These are phyloP conservation scores for Chalcis sispes DNA, from an alignment of 2,888 invertebrate genomes.

Conservation along the genomic window DNA sequence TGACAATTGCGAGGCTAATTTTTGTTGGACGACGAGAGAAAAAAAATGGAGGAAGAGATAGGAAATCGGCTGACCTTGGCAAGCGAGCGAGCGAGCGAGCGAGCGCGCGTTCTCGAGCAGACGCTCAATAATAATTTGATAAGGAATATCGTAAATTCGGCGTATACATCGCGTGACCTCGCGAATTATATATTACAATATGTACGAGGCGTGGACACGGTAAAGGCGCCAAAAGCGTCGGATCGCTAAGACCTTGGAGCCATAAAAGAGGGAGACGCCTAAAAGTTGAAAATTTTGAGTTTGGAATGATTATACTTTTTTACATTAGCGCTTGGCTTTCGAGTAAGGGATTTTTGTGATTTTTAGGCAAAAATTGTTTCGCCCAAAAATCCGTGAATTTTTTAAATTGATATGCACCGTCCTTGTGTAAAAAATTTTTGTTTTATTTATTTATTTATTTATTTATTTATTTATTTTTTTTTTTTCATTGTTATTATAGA, in stretches of 20 bases:
- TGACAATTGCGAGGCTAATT: neutral
- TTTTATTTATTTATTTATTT: too few relatives aligned
- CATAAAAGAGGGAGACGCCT: neutral
- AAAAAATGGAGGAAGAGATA: slow-evolving; percentile 3
- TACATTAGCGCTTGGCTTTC: too few relatives aligned
- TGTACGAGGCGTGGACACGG: neutral
- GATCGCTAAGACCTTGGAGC: slow-evolving; percentile 41
- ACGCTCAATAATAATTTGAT: slow-evolving; percentile 29
- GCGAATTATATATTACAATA: slow-evolving; percentile 17
- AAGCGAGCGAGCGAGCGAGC: too few relatives aligned
- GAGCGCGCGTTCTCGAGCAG: slow-evolving; percentile 13
- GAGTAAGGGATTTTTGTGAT: too few relatives aligned
- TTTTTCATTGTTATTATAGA: too few relatives aligned
- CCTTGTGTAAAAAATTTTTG: too few relatives aligned
- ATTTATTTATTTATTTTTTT: too few relatives aligned
- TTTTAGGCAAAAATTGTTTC: too few relatives aligned
- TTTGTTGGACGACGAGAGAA: slow-evolving; percentile 1
- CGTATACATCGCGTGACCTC: slow-evolving; percentile 10
- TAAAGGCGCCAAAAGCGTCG: neutral
- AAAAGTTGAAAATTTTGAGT: too few relatives aligned
- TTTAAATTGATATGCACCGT: too few relatives aligned
- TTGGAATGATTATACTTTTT: too few relatives aligned
- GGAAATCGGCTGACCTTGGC: slow-evolving; percentile 24
- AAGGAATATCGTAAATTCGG: slow-evolving; percentile 29
- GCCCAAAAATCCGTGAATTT: too few relatives aligned